A percentile compares a stretch with the other conserved stretches of the same genome.
Conservation (phyloP, 2,113 vertebrate genomes). For the Ctenomys sociabilis region DNA sequence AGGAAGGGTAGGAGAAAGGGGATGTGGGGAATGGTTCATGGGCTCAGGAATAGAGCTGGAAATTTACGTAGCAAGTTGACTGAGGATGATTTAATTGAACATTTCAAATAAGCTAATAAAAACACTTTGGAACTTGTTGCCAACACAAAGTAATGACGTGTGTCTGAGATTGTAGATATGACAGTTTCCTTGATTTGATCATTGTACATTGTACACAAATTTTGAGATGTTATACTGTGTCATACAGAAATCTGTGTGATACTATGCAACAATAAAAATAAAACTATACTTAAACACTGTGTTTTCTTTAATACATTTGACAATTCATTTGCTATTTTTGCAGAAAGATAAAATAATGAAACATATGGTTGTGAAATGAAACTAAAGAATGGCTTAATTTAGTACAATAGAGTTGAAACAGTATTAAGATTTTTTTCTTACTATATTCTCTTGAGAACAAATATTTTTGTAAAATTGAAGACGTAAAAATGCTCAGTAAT, state of each 20-base stretch:
- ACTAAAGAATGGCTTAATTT: background rate
- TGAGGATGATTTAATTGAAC: background rate
- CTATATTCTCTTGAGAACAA: background rate
- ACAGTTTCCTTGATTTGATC: background rate
- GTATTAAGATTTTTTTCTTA: background rate
- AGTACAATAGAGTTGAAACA: background rate
- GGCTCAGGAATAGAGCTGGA: background rate
- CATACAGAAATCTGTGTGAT: too few relatives aligned
- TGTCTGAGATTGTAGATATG: background rate
- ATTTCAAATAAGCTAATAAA: background rate
- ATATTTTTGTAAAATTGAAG: background rate
- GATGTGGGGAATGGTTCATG: background rate
- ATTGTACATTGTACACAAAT: background rate
- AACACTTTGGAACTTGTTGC: background rate
- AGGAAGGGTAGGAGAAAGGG: background rate
- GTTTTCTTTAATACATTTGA: background rate
- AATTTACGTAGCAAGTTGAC: background rate
- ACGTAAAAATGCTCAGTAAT: constrained; percentile 9
- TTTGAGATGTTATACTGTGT: background rate
- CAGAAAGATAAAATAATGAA: background rate
- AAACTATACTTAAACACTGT: background rate
- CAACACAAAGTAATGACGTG: background rate
- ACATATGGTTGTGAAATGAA: background rate
- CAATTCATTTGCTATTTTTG: background rate
- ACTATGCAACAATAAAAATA: background rate